Evolutionary conservation across 2,797 vertebrate species (phyloP).

Genomic region (Sebastes alutus): DNA sequence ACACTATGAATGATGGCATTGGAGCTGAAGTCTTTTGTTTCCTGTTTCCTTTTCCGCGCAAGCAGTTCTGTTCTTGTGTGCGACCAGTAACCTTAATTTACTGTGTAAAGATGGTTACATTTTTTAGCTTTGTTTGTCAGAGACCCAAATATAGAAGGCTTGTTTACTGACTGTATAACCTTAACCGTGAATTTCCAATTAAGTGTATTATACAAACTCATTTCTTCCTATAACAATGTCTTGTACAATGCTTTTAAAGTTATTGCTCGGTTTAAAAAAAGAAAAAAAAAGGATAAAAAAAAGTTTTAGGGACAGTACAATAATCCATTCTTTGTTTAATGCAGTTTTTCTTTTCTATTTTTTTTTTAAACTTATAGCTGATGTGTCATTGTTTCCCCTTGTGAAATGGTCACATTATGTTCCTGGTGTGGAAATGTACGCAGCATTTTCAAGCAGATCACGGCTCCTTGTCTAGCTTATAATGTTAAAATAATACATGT

Average conservation of each 20-base stretch:
- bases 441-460: conserved; percentile 93
- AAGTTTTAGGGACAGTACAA: conserved; percentile 86
- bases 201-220: conserved; percentile 94
- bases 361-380: conserved; percentile 85
- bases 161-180: conserved; percentile 97
- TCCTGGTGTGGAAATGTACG: conserved; percentile 95
- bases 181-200: conserved; percentile 92
- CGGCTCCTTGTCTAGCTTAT: conserved; percentile 97
- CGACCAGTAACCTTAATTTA: conserved; percentile 99
- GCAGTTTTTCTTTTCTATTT: conserved; percentile 50
- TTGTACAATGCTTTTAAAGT: conserved; percentile 95
- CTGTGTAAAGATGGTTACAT: conserved; percentile 99
- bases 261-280: conserved; percentile 87
- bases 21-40: conserved; percentile 88
- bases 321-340: conserved; percentile 74
- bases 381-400: conserved; percentile 96
- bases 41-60: conserved; percentile 86
- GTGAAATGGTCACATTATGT: conserved; percentile 96
- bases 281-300: conserved; percentile 43
- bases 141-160: conserved; percentile 97
- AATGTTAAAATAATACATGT: conserved; percentile 98
- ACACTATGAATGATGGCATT: conserved; percentile 94
- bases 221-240: conserved; percentile 95
- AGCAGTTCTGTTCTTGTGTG: conserved; percentile 99
- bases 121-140: conserved; percentile 97